phyloP scores from a whole-genome alignment of 2,888 invertebrate species.

The Drosophila peninsularis region DNA sequence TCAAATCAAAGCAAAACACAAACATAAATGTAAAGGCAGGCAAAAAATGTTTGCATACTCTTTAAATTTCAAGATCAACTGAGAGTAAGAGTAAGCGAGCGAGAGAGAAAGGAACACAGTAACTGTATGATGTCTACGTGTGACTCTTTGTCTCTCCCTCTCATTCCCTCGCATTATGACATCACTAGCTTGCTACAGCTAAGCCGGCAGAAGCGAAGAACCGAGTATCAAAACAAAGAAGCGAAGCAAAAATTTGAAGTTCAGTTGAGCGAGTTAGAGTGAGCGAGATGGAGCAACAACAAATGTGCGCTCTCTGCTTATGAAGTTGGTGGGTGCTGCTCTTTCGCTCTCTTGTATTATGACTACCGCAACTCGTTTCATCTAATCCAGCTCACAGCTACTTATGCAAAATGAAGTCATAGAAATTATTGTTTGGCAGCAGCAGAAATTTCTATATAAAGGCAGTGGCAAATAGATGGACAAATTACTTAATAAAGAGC shows the following conservation, averaged over 20 bases:
- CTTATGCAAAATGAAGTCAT: not conserved
- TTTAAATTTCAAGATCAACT: conserved; percentile 8
- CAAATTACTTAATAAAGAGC: no score
- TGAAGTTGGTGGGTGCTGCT: not conserved
- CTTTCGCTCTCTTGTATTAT: not conserved
- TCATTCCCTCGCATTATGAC: not conserved
- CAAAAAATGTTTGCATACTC: not conserved
- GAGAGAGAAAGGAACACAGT: not conserved
- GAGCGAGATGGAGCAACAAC: not conserved
- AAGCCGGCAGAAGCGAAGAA: not conserved
- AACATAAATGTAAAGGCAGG: not conserved
- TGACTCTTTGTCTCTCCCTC: not conserved
- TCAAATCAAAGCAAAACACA: not conserved
- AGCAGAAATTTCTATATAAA: not conserved
- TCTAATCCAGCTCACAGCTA: not conserved
- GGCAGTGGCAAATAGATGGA: not conserved
- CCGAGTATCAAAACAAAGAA: conserved; percentile 1
- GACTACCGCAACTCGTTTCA: not conserved
- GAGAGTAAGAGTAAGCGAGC: not conserved
- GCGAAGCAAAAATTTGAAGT: not conserved
- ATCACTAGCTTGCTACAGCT: not conserved
- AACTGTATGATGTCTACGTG: not conserved
- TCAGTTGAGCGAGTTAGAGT: not conserved
- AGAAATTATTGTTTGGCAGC: not conserved
- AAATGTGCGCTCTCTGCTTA: not conserved